A percentile compares a stretch with the other conserved stretches of the same genome.
Conservation (phyloP, 1,140 invertebrate species). For the Bilobella aurantiaca region DNA sequence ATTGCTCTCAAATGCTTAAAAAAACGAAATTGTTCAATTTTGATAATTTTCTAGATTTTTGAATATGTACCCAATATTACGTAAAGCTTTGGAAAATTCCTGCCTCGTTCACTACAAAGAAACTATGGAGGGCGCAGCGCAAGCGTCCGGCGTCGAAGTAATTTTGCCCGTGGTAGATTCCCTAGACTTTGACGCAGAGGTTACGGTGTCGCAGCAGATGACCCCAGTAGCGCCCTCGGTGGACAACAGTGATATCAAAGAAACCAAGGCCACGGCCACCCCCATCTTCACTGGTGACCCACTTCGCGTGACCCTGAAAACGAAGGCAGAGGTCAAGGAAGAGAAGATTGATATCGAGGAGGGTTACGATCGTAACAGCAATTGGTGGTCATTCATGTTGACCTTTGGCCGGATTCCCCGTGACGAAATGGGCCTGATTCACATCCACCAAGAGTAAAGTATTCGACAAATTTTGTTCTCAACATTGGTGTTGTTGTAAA, state of each 20-base stretch:
- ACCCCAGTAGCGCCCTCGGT: too few relatives aligned
- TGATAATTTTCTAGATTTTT: conserved; percentile 17
- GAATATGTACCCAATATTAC: conserved; percentile 23
- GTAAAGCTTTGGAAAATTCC: conserved; percentile 11
- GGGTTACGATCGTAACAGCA: neutral
- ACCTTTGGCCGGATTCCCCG: conserved; percentile 28
- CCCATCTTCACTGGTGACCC: neutral
- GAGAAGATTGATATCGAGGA: neutral
- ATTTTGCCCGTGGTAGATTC: conserved; percentile 1
- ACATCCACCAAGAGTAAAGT: conserved; percentile 31
- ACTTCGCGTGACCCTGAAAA: neutral
- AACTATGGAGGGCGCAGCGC: neutral
- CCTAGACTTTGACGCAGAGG: neutral
- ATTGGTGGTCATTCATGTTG: conserved; percentile 25
- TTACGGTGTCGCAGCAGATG: too few relatives aligned
- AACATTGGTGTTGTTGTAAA: conserved; percentile 6
- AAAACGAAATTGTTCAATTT: too few relatives aligned
- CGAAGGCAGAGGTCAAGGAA: neutral
- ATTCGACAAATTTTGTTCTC: neutral
- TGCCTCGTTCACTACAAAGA: conserved; percentile 20
- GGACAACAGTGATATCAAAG: neutral
- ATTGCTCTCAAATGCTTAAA: neutral
- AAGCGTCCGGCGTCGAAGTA: neutral
- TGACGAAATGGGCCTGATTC: conserved; percentile 33
- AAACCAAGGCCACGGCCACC: neutral